Evolutionary conservation across 2,113 vertebrate species (phyloP).

Genomic region (Menura novaehollandiae): DNA sequence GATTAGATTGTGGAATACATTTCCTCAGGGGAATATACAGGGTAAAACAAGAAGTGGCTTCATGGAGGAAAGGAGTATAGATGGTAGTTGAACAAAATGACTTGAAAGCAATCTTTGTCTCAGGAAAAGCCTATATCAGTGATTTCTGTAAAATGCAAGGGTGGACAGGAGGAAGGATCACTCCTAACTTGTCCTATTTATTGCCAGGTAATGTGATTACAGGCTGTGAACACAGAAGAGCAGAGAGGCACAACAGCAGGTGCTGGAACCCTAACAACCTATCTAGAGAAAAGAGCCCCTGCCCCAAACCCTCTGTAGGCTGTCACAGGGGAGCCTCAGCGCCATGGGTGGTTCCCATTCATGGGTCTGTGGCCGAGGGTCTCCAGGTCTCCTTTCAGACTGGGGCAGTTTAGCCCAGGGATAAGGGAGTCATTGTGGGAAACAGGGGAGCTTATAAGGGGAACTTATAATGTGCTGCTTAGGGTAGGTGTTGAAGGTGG

Average conservation of each 20-base stretch:
- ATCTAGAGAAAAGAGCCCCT: neutral
- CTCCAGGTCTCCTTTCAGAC: neutral
- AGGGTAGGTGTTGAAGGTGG: neutral
- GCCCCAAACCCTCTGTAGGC: fast-evolving
- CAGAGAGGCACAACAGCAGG: neutral
- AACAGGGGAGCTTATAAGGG: fast-evolving
- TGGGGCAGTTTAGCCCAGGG: fast-evolving
- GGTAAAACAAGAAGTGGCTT: neutral
- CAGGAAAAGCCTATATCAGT: neutral
- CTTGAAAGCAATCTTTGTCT: neutral
- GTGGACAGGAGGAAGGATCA: neutral
- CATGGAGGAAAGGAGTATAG: neutral
- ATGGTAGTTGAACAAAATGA: neutral
- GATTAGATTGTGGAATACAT: neutral
- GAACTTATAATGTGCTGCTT: neutral
- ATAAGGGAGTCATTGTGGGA: neutral
- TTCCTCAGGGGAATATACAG: neutral
- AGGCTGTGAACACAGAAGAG: neutral
- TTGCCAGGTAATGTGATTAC: neutral
- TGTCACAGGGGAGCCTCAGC: neutral
- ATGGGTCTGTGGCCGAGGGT: neutral
- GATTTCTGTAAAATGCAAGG: neutral
- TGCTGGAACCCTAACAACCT: neutral
- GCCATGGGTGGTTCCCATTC: neutral
- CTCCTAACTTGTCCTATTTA: neutral